phyloP scores from a whole-genome alignment of 2,113 vertebrate genomes.

The Helogale parvula region DNA sequence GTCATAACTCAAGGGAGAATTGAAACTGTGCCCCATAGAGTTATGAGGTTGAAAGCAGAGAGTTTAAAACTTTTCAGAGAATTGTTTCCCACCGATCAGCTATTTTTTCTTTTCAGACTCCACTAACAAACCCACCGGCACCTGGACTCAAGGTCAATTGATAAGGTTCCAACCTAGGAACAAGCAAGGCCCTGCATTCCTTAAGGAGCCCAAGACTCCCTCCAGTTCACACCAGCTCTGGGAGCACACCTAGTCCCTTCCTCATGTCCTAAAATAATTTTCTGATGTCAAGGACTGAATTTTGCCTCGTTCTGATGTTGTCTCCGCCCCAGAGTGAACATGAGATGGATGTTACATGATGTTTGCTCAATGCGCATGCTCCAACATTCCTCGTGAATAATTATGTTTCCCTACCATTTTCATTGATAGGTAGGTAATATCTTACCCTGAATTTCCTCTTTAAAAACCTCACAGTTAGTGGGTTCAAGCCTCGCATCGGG shows the following conservation, averaged over 20 bases:
- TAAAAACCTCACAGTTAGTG: neutral
- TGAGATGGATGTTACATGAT: neutral
- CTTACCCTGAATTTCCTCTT: neutral
- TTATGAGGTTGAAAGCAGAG: neutral
- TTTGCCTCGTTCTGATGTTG: neutral
- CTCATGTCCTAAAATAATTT: neutral
- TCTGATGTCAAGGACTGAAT: neutral
- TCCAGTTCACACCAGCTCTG: neutral
- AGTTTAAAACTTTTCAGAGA: neutral
- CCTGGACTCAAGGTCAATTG: neutral
- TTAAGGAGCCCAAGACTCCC: neutral
- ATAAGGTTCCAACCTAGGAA: neutral
- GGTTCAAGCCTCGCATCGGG: neutral
- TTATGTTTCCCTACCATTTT: neutral
- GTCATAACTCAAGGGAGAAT: neutral
- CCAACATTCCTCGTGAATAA: neutral
- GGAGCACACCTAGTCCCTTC: neutral
- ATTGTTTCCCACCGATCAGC: neutral
- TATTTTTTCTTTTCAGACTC: neutral
- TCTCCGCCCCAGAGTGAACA: neutral
- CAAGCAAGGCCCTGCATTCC: neutral
- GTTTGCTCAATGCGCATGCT: neutral
- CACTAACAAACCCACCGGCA: neutral
- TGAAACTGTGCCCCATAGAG: neutral
- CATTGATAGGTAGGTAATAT: neutral